These are phyloP conservation scores for Nemurella pictetii DNA, from an alignment of 2,888 invertebrate genomes.

Conservation along the genomic window DNA sequence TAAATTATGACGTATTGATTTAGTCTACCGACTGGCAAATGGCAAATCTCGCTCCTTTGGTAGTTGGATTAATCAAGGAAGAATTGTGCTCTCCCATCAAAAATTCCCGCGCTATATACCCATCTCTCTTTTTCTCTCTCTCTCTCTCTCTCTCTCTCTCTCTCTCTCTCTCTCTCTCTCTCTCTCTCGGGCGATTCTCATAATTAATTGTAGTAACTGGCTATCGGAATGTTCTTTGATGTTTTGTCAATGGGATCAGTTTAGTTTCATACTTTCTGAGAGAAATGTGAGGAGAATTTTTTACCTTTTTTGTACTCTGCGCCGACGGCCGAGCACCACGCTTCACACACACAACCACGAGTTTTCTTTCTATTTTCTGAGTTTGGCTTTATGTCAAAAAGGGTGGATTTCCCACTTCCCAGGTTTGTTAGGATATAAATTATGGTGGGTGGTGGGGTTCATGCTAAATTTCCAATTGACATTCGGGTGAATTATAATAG, in stretches of 20 bases:
- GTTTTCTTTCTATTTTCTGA: background rate
- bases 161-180: too few relatives aligned
- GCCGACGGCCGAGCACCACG: too few relatives aligned
- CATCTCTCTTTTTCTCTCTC: too few relatives aligned
- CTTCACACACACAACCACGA: background rate
- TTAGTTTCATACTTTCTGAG: background rate
- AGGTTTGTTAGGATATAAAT: background rate
- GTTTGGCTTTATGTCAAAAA: background rate
- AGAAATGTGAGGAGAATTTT: background rate
- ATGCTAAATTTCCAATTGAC: background rate
- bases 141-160: too few relatives aligned
- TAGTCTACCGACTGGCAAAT: background rate
- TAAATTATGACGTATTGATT: background rate
- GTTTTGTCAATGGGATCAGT: background rate
- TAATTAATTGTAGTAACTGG: background rate
- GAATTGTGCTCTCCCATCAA: background rate
- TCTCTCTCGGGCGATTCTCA: background rate
- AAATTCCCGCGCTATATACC: too few relatives aligned
- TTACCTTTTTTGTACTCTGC: background rate
- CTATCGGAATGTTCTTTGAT: background rate
- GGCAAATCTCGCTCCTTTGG: background rate
- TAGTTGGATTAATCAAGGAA: background rate
- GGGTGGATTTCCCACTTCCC: background rate
- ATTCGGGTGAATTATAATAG: background rate
- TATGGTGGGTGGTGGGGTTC: background rate